A percentile compares a stretch with the other conserved stretches of the same genome.
Evolutionary conservation across 2,888 invertebrate species (phyloP).

Genomic region (Lordiphosa fenestrarum): DNA sequence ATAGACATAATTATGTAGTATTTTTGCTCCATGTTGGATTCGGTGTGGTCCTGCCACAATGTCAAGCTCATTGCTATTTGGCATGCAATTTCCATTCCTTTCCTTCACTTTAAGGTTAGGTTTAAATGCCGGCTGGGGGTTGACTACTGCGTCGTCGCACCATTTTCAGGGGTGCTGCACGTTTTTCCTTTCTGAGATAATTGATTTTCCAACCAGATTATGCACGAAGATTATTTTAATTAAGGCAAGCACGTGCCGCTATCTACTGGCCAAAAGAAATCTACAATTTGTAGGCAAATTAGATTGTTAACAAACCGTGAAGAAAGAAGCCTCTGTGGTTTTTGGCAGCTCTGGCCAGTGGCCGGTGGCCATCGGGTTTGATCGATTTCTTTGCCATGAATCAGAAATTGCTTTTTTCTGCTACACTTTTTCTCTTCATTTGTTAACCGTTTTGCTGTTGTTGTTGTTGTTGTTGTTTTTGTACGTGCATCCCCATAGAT

Average conservation of each 20-base stretch:
- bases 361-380: constrained; percentile 19
- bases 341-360: constrained; percentile 11
- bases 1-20: constrained; percentile 3
- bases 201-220: constrained; percentile 30
- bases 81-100: constrained; percentile 31
- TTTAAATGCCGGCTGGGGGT: constrained; percentile 24
- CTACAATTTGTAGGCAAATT: constrained; percentile 69
- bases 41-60: constrained; percentile 8
- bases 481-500: constrained; percentile 31
- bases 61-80: constrained; percentile 10
- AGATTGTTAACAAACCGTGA: constrained; percentile 70
- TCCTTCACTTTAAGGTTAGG: constrained; percentile 53
- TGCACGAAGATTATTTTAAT: not conserved
- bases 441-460: constrained; percentile 21
- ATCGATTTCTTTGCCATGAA: constrained; percentile 22
- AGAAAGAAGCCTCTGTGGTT: constrained; percentile 27
- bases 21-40: not conserved
- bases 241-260: constrained; percentile 7
- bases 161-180: constrained; percentile 8
- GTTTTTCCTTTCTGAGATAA: constrained; percentile 22
- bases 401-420: constrained; percentile 19
- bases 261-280: constrained; percentile 19
- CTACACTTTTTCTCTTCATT: constrained; percentile 30
- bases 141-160: constrained; percentile 32
- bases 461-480: constrained; percentile 30